These are phyloP conservation scores for Actenoides hombroni DNA, from an alignment of 2,113 vertebrate genomes.

Conservation along the genomic window DNA sequence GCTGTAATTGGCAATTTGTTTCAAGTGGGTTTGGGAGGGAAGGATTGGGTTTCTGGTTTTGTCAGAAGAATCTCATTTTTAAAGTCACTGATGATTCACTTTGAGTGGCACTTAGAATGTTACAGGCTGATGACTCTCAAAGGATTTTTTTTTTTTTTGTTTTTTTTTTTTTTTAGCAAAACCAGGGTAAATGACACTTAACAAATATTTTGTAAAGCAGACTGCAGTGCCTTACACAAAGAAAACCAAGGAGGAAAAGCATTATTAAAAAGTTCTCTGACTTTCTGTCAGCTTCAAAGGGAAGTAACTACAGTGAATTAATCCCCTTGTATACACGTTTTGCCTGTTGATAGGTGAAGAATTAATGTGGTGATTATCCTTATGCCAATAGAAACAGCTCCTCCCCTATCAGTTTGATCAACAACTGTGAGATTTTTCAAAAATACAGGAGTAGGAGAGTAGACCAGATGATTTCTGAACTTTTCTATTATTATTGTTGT, in stretches of 20 bases:
- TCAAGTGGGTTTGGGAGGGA: conserved; percentile 28
- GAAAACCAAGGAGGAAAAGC: not conserved
- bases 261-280: not conserved
- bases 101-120: not conserved
- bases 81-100: not conserved
- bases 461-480: not conserved
- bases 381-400: not conserved
- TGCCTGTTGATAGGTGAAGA: not conserved
- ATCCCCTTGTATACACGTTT: rapidly evolving
- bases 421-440: not conserved
- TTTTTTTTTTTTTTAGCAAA: not conserved
- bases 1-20: conserved; percentile 20
- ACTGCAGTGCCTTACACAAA: conserved; percentile 6
- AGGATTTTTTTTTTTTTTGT: not conserved
- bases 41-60: conserved; percentile 7
- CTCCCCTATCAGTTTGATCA: not conserved
- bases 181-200: not conserved
- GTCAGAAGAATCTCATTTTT: not conserved
- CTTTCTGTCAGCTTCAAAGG: not conserved
- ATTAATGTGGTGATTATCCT: not conserved
- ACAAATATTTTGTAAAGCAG: not conserved
- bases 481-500: not conserved
- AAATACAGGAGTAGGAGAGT: not conserved
- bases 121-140: not conserved
- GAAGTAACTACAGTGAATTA: not conserved